A percentile compares a stretch with the other conserved stretches of the same genome.
Evolutionary conservation across 2,113 vertebrate genomes (phyloP).

Genomic region (Podilymbus podiceps): DNA sequence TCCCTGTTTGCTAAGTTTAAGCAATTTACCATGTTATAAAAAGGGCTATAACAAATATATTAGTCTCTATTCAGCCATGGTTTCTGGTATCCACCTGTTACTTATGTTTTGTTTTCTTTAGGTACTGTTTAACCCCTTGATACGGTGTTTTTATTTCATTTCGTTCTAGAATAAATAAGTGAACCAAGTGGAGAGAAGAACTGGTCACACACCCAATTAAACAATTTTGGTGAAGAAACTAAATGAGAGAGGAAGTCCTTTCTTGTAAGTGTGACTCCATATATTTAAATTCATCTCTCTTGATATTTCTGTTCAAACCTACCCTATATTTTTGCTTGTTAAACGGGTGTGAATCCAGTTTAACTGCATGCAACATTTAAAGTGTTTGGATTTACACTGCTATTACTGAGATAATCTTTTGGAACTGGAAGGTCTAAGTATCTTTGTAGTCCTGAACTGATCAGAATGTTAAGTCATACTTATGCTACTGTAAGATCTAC

Average conservation of each 20-base stretch:
- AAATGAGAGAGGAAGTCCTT: neutral
- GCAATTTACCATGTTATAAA: neutral
- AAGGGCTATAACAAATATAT: neutral
- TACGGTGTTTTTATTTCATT: neutral
- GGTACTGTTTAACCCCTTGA: neutral
- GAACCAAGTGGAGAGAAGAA: neutral
- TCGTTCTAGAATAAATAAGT: neutral
- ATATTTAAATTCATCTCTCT: neutral
- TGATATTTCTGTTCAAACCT: neutral
- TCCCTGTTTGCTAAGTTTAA: neutral
- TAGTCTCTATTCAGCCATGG: neutral
- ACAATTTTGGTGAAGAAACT: neutral
- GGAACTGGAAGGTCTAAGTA: neutral
- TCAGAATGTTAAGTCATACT: neutral
- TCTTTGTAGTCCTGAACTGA: neutral
- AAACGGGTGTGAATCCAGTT: neutral
- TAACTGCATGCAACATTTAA: neutral
- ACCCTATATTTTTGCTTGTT: neutral
- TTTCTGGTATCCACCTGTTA: neutral
- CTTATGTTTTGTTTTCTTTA: neutral
- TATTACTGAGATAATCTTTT: neutral
- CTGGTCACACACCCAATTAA: neutral
- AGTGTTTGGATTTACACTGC: neutral
- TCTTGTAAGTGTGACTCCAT: neutral
- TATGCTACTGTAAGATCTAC: neutral